Evolutionary conservation across 2,797 vertebrate species (phyloP).

Genomic region (Lacerta bilineata): DNA sequence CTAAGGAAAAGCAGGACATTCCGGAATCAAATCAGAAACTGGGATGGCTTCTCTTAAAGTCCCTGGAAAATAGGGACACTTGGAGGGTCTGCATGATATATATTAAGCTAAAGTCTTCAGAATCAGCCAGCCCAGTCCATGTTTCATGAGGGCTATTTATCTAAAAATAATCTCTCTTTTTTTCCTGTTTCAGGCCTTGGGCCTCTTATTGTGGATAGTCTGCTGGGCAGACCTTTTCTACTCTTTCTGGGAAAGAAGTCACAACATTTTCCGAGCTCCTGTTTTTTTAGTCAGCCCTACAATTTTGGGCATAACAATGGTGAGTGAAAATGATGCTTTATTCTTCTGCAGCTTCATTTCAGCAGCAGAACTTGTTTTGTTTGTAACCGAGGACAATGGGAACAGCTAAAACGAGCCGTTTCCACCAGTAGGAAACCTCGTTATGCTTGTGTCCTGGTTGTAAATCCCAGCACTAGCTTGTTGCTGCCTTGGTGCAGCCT

Average conservation of each 20-base stretch:
- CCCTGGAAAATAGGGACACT: no score
- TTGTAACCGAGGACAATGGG: no score
- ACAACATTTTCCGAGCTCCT: constrained; percentile 75
- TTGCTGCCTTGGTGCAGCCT: background rate
- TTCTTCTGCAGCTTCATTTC: background rate
- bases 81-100: background rate
- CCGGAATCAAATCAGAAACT: no score
- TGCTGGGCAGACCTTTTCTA: constrained; percentile 99
- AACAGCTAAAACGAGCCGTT: background rate
- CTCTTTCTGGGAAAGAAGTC: constrained; percentile 95
- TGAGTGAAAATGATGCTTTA: constrained; percentile 75
- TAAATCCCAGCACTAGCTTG: background rate
- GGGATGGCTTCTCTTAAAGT: no score
- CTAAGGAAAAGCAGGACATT: no score
- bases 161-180: background rate
- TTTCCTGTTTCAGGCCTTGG: constrained; percentile 84
- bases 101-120: background rate
- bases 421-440: background rate
- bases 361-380: background rate
- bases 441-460: background rate
- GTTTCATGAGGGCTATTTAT: background rate
- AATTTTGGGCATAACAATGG: constrained; percentile 94
- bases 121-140: background rate
- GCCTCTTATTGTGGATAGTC: constrained; percentile 91
- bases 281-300: constrained; percentile 91